These are phyloP conservation scores for Tetragnatha versicolor DNA, from an alignment of 1,140 invertebrate genomes.

Conservation along the genomic window DNA sequence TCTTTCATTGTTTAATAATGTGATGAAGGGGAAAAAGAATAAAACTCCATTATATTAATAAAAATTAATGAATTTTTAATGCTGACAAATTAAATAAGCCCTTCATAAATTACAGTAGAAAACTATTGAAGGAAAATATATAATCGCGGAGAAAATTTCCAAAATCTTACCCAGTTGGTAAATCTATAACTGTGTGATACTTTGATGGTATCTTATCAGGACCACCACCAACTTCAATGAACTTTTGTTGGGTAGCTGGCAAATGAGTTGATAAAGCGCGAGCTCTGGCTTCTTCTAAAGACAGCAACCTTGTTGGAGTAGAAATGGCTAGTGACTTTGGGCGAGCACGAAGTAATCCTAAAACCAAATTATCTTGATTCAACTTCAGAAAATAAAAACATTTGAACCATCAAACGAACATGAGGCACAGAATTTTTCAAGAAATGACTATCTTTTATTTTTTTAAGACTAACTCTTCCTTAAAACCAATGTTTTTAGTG, in stretches of 20 bases:
- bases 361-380: background rate
- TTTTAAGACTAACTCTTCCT: background rate
- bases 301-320: constrained; percentile 51
- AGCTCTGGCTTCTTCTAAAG: constrained; percentile 68
- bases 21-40: no score
- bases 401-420: background rate
- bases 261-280: constrained; percentile 64
- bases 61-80: no score
- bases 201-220: constrained; percentile 85
- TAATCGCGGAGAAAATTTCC: background rate
- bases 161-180: constrained; percentile 41
- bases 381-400: background rate
- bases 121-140: background rate
- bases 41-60: no score
- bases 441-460: background rate
- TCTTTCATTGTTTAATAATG: no score
- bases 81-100: no score
- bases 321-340: constrained; percentile 55
- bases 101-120: no score
- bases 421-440: background rate
- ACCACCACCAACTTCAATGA: constrained; percentile 91
- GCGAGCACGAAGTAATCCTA: constrained; percentile 32
- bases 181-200: constrained; percentile 82
- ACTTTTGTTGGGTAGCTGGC: constrained; percentile 70
- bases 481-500: no score